Evolutionary conservation across 2,113 vertebrate genomes (phyloP), one percentile per base, ranked within the genome.

Genomic region (Equus przewalskii): DNA sequence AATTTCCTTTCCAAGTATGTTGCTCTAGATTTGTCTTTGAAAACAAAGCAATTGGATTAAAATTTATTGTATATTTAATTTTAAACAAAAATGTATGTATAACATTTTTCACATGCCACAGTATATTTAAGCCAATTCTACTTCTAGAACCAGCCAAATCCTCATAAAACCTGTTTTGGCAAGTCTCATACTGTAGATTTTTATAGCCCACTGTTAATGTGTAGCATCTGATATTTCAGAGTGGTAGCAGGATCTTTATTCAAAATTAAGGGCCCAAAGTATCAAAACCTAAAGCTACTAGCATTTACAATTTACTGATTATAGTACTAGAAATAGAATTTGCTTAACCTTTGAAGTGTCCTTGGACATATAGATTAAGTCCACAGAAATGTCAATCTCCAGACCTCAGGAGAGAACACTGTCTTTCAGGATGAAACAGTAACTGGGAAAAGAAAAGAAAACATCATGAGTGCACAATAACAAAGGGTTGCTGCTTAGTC

Each of bases 291-390:
- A 91, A 90, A 91, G 12, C 60, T 86, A 7, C 91, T 96, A 97
- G 41, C 78, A 93, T 97, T 97, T 96, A 95, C 84, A 89, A 62
- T 91, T 97, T 93, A 91, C 73, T 94, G 69, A 96, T 91, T 79
- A 91, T 56, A 26, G 89, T 41, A 93, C 96, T 94, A 97, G 70
- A 89, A 94, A 93, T 90, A 97, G 73, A 97, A 97, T 97, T 97
- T 97, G 89, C 89, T 97, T 97, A 98, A 96, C 93, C 96, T 98
- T 97, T 97, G 79, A 49, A 75, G 51, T 75, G 49, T 97, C 79
- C 69, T 96, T 89, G 41, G 83, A 86, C 73, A 78, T 84, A 93
- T 28, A 97, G 78, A 98, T 92, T 81, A 97, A 96, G 89, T 93
- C 36, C 64, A 90, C 82, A 93, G 83, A 97, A 97, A 96, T 96